Percentiles rank a stretch among this genome's conserved stretches.
Conservation (phyloP, 2,113 vertebrate genomes). For the Python bivittatus region DNA sequence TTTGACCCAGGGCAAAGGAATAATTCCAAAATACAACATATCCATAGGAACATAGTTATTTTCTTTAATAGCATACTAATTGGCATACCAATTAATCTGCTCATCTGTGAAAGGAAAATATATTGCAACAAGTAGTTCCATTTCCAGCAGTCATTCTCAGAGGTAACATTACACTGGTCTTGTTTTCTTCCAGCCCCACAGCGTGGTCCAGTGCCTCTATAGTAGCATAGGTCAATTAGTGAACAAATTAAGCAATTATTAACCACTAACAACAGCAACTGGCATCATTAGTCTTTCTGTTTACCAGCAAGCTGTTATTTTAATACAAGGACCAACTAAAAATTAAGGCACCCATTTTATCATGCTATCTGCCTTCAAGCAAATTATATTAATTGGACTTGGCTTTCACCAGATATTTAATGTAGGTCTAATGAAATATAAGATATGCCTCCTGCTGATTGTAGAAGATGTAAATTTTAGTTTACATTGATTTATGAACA, state of each 20-base stretch:
- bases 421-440: slow-evolving; percentile 64
- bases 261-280: slow-evolving; percentile 84
- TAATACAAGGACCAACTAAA: slow-evolving; percentile 80
- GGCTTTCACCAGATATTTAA: slow-evolving; percentile 67
- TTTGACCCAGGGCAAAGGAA: slow-evolving; percentile 60
- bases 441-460: slow-evolving; percentile 67
- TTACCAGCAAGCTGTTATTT: slow-evolving; percentile 82
- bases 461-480: slow-evolving; percentile 66
- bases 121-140: slow-evolving; percentile 74
- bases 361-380: slow-evolving; percentile 63
- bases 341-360: slow-evolving; percentile 80
- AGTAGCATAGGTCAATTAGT: slow-evolving; percentile 84
- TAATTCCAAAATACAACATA: slow-evolving; percentile 52
- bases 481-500: slow-evolving; percentile 67
- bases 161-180: slow-evolving; percentile 74
- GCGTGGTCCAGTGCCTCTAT: slow-evolving; percentile 72
- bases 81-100: slow-evolving; percentile 82
- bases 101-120: slow-evolving; percentile 83
- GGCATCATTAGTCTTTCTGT: slow-evolving; percentile 85
- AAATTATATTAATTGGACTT: slow-evolving; percentile 76
- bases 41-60: slow-evolving; percentile 62
- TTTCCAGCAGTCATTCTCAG: slow-evolving; percentile 79
- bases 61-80: slow-evolving; percentile 79
- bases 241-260: slow-evolving; percentile 89
- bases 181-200: slow-evolving; percentile 74